Conservation (phyloP, 1,140 invertebrate genomes). For the Holcopasites calliopsidis region DNA sequence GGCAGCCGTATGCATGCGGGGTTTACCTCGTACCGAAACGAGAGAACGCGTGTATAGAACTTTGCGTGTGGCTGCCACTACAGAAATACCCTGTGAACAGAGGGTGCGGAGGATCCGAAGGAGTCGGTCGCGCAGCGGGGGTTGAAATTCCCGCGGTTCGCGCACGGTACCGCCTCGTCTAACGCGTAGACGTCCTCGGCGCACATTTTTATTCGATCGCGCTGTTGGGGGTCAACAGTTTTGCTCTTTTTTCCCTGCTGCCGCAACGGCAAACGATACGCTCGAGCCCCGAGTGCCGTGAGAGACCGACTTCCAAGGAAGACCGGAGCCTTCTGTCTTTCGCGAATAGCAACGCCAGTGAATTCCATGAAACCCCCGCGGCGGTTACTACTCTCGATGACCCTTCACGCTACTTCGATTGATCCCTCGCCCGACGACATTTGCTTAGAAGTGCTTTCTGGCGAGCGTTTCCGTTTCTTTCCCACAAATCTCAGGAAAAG, state of each 20-base stretch:
- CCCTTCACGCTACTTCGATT: constrained; percentile 26
- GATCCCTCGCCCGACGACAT: background rate
- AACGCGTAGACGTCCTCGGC: constrained; percentile 39
- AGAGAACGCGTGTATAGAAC: constrained; percentile 48
- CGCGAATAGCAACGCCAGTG: background rate
- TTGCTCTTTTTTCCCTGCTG: constrained; percentile 48
- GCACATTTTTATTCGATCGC: constrained; percentile 66
- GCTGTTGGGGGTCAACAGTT: constrained; percentile 65
- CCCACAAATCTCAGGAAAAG: constrained; percentile 21
- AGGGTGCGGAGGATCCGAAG: constrained; percentile 20
- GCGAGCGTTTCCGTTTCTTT: background rate
- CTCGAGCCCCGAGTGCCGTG: constrained; percentile 65
- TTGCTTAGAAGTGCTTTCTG: background rate
- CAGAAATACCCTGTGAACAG: constrained; percentile 51
- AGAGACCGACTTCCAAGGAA: constrained; percentile 45
- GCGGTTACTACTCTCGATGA: constrained; percentile 14
- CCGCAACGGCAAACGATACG: constrained; percentile 39
- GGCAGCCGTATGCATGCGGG: background rate
- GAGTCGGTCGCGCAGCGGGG: constrained; percentile 52
- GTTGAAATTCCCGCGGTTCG: constrained; percentile 61
- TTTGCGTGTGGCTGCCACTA: constrained; percentile 61
- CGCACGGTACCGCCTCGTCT: constrained; percentile 25
- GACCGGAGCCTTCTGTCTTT: constrained; percentile 3
- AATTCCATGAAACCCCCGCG: constrained; percentile 23
- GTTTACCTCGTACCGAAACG: background rate